phyloP scores from a whole-genome alignment of 1,140 invertebrate species.

The Forficula auricularia region DNA sequence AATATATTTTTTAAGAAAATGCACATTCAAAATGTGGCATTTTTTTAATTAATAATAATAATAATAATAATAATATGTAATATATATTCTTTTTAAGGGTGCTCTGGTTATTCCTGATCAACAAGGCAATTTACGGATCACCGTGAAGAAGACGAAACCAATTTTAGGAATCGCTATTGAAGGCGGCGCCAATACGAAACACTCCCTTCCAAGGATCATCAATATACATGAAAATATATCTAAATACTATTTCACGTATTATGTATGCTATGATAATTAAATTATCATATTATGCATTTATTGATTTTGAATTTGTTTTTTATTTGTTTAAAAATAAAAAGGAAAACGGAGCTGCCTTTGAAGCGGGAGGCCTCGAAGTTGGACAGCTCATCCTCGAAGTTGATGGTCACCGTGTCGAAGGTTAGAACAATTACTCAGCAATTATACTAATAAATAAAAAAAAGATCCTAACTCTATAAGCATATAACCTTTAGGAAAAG shows the following conservation, averaged over 20 bases:
- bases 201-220: conserved; percentile 84
- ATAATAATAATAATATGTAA: too few relatives aligned
- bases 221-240: conserved; percentile 82
- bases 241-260: too few relatives aligned
- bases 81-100: conserved; percentile 13
- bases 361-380: conserved; percentile 77
- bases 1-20: too few relatives aligned
- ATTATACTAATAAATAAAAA: neutral
- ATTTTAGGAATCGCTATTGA: conserved; percentile 92
- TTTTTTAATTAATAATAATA: too few relatives aligned
- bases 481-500: too few relatives aligned
- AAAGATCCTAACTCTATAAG: too few relatives aligned
- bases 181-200: conserved; percentile 86
- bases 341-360: conserved; percentile 84
- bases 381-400: conserved; percentile 87
- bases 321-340: conserved; percentile 32
- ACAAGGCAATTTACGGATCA: conserved; percentile 68
- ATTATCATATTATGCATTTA: neutral
- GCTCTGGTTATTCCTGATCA: conserved; percentile 52
- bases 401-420: conserved; percentile 73
- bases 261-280: neutral
- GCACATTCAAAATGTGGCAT: too few relatives aligned
- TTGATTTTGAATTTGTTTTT: neutral
- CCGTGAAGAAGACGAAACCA: conserved; percentile 78
- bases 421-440: conserved; percentile 38